Percentiles rank a stretch among this genome's conserved stretches.
phyloP scores from a whole-genome alignment of 2,888 invertebrate species.

The Stegana nigrithorax region DNA sequence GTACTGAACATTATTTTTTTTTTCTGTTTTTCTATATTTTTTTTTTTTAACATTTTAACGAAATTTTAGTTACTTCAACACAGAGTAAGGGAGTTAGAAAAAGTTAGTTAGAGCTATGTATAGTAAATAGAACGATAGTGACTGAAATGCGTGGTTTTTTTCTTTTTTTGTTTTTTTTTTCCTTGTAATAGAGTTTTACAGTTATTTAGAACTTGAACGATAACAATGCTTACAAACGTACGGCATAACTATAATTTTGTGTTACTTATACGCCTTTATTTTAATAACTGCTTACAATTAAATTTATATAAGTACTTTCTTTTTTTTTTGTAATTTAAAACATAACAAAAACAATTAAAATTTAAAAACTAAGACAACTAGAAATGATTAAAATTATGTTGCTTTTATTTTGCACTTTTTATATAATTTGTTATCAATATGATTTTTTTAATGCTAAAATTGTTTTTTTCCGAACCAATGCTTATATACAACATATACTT shows the following conservation, averaged over 20 bases:
- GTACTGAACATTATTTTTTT: too few species aligned
- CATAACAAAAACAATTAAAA: neutral
- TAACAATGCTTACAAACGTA: neutral
- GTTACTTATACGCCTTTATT: neutral
- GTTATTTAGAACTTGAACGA: neutral
- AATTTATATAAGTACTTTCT: neutral
- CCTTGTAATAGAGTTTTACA: neutral
- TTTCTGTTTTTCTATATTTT: neutral
- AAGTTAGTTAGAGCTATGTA: too few species aligned
- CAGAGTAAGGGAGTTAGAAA: neutral
- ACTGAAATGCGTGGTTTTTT: neutral
- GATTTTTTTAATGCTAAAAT: conserved; percentile 19
- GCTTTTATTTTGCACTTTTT: too few species aligned
- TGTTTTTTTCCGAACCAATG: neutral
- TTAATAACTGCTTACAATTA: neutral
- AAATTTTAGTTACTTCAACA: neutral
- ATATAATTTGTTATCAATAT: neutral
- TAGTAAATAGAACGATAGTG: neutral
- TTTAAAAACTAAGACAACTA: conserved; percentile 6
- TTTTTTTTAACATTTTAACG: neutral
- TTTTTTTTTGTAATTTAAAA: neutral
- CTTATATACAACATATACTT: conserved; percentile 11
- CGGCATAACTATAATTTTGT: neutral
- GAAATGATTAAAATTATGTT: neutral
- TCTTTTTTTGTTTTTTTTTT: neutral